These are phyloP conservation scores for Meandrusa payeni DNA, from an alignment of 2,888 invertebrate genomes.

Conservation along the genomic window DNA sequence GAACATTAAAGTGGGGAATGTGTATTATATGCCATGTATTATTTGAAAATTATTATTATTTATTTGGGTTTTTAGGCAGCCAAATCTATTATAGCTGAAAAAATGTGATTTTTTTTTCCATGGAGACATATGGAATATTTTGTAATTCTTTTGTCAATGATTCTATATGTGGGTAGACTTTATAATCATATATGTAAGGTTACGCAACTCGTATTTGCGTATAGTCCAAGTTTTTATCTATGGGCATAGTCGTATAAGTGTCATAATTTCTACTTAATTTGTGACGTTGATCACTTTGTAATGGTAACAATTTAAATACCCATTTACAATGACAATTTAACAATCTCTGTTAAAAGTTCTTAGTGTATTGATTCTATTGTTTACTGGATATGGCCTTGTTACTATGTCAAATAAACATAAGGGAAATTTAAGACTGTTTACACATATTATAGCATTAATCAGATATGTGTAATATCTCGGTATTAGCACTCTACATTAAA, in stretches of 20 bases:
- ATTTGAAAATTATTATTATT: too few species aligned
- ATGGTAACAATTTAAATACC: constrained; percentile 8
- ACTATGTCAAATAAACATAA: too few species aligned
- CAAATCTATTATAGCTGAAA: constrained; percentile 1
- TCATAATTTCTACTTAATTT: constrained; percentile 22
- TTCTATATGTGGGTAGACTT: constrained; percentile 11
- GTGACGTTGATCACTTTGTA: constrained; percentile 17
- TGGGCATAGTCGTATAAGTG: constrained; percentile 20
- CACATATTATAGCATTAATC: neutral
- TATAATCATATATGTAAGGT: neutral
- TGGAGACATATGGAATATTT: neutral
- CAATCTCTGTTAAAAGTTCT: too few species aligned
- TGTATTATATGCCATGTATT: too few species aligned
- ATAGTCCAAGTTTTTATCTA: neutral
- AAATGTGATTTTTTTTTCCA: neutral
- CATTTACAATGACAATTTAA: too few species aligned
- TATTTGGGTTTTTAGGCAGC: constrained; percentile 1
- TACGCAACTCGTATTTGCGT: constrained; percentile 7
- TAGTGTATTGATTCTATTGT: too few species aligned
- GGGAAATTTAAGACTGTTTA: neutral
- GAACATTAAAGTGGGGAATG: too few species aligned
- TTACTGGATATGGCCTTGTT: too few species aligned
- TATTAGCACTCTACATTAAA: neutral
- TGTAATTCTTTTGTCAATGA: neutral
- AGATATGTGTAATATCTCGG: neutral